Conservation (phyloP, 2,113 vertebrate genomes). For the Mustela lutreola region DNA sequence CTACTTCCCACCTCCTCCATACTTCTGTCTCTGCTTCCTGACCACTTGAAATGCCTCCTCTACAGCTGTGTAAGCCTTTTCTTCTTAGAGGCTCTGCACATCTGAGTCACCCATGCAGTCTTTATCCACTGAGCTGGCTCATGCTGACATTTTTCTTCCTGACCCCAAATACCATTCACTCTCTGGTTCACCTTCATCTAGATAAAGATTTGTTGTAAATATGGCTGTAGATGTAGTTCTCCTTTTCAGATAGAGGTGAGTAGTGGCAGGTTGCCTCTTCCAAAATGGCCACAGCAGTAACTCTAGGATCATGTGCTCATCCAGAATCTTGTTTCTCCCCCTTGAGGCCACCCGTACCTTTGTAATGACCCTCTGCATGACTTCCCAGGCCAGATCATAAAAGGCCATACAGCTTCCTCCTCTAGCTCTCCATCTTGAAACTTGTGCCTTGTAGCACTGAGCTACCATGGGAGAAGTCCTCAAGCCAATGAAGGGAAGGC, state of each 20-base stretch:
- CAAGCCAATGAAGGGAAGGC: not conserved
- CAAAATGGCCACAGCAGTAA: not conserved
- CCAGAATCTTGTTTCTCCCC: not conserved
- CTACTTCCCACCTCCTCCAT: not conserved
- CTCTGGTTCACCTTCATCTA: not conserved
- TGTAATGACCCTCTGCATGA: not conserved
- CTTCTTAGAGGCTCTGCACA: not conserved
- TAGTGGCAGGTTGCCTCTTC: not conserved
- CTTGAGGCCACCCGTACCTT: not conserved
- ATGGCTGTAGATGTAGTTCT: not conserved
- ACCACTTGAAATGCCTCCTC: not conserved
- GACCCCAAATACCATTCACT: not conserved
- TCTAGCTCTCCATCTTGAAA: not conserved
- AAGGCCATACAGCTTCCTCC: not conserved
- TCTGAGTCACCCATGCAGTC: not conserved
- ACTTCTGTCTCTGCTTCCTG: not conserved
- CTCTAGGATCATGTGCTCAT: not conserved
- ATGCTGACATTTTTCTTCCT: not conserved
- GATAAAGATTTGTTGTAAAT: not conserved
- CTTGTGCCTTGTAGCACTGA: not conserved
- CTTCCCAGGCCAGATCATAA: not conserved
- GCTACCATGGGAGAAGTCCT: not conserved
- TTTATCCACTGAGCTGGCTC: not conserved
- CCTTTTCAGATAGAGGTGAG: not conserved
- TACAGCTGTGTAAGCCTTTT: rapidly evolving